Conservation (phyloP, 2,888 invertebrate genomes). For the Heliconius ismenius region DNA sequence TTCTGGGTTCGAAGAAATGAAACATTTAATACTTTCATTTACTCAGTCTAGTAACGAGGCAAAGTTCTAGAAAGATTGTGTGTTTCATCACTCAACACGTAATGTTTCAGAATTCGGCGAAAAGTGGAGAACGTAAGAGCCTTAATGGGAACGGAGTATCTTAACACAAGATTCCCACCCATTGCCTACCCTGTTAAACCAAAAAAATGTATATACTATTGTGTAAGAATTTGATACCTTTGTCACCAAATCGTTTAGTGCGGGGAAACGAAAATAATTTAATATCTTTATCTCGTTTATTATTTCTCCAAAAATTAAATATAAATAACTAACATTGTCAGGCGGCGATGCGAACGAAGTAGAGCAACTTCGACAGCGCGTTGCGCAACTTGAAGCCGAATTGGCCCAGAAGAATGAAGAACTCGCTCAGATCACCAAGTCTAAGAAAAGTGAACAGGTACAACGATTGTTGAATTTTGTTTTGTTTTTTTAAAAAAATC, state of each 20-base stretch:
- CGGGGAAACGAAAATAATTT: too few species aligned
- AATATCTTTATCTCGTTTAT: too few species aligned
- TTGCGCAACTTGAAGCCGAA: conserved; percentile 91
- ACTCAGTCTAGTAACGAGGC: not conserved
- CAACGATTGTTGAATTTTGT: not conserved
- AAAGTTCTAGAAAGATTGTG: too few species aligned
- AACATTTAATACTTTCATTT: not conserved
- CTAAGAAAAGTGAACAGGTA: conserved; percentile 76
- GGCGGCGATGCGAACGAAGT: conserved; percentile 89
- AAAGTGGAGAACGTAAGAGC: not conserved
- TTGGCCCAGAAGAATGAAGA: conserved; percentile 92
- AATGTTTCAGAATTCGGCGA: not conserved
- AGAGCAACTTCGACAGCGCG: conserved; percentile 89
- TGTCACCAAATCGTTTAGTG: too few species aligned
- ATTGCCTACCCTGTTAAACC: too few species aligned
- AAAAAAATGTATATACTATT: too few species aligned
- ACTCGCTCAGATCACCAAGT: conserved; percentile 81
- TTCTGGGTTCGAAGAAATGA: too few species aligned
- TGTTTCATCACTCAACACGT: not conserved
- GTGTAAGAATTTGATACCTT: too few species aligned
- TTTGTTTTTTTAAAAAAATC: too few species aligned
- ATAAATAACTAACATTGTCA: conserved; percentile 58
- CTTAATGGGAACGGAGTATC: not conserved
- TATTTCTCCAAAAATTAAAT: not conserved
- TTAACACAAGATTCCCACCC: too few species aligned